Evolutionary conservation across 2,797 vertebrate genomes (phyloP), one percentile per base, ranked within the genome.

Genomic region (Sternotherus odoratus): DNA sequence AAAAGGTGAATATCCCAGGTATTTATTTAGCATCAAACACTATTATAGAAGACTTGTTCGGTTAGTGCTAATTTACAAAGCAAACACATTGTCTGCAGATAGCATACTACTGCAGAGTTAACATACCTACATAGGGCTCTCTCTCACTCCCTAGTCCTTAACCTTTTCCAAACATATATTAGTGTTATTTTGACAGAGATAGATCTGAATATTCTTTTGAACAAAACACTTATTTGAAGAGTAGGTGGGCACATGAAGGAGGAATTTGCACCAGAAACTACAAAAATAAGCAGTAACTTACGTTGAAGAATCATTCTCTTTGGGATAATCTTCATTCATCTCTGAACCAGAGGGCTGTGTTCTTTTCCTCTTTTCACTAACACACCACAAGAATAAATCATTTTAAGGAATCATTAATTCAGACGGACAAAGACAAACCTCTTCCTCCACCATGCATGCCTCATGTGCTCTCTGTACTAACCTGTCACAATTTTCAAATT

Each of bases 301-400:
- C 99, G 99, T 99, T 11, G 99, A 99, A 12, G 99, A 99, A 98
- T 99, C 99, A 81, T 99, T 99, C 98, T 99, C 99, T 97, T 99
- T 99, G 90, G 99, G 99, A 96, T 99, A 99, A 97, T 99, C 99
- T 97, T 99, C 99, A 36, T 97, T 98, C 88, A 99, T 95, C 95
- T 99, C 99, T 90, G 98, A 98, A 56, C 99, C 98, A 91, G 98
- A 92, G 91, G 97, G 98, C 3, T 99, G 96, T 86, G 98, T 95
- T 94, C 99, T 97, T 97, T 99, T 99, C 93, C 99, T 99, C 96
- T 99, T 99, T 97, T 99, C 99, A 91, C 98, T 99, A 94, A 98
- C 98, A 92, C 26, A 95, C 90, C 88, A 78, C 33, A 63, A 50
- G 93, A 39, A 96, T 57, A 92, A 94, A 92, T 83, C 4, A 79